Base-by-base conservation (phyloP, 2,113 vertebrate species). In the Ciconia stormi region DNA sequence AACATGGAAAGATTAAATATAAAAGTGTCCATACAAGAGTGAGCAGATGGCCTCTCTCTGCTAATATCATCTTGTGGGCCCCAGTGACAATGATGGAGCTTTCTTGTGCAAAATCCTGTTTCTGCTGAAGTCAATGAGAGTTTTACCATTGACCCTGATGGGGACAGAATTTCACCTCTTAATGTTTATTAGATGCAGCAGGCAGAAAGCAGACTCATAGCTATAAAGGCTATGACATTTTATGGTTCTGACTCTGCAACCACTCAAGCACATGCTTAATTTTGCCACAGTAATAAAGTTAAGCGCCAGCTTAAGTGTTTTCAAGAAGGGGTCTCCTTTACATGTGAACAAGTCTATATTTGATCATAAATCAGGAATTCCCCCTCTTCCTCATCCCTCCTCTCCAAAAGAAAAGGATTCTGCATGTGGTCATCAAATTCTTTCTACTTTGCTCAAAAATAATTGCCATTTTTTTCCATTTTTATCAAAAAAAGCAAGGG, bases 231-330 rank as follows among this genome's bases (percentile, higher is more conserved):
- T 90, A 32, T 95, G 92, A 92, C 90, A 79, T 95, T 96, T 97
- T 95, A 97, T 95, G 81, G 89, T 94, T 89, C 83, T 95, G 91
- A 92, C 91, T 96, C 97, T 97, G 96, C 94, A 97, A 89, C 70
- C 71, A 85, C 94, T 97, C 95, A 97, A 97, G 95, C 95, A 95
- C 87, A 67, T 96, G 93, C 92, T 94, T 97, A 95, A 95, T 97
- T 96, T 96, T 95, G 96, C 90, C 95, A 92, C 87, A 96, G 93
- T 80, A 96, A 94, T 97, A 97, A 97, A 96, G 93, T 93, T 95
- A 92, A 96, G 88, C 8, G 21, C 87, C 78, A 96, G 93, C 93
- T 82, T 90, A 96, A 96, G 82, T 92, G 88, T 94, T 95, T 97
- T 82, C 80, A 92, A 91, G 90, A 81, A 95, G 40, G 44, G 72